Evolutionary conservation across 2,797 vertebrate genomes (phyloP).

Genomic region (Lateolabrax maculatus): DNA sequence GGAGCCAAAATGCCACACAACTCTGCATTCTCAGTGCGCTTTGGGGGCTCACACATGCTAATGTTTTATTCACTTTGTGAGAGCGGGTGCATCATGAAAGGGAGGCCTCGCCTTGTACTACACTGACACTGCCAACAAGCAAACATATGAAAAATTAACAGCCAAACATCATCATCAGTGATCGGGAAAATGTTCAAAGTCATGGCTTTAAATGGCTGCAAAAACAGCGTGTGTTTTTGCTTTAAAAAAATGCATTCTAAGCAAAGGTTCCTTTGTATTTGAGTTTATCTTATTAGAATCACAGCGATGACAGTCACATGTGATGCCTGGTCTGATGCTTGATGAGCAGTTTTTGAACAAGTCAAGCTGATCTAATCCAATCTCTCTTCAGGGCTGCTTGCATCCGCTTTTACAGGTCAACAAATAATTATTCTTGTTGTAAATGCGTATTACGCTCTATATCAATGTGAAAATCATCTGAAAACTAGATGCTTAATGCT

Average conservation of each 20-base stretch:
- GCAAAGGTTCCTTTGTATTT: constrained; percentile 9
- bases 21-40: constrained; percentile 52
- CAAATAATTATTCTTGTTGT: constrained; percentile 32
- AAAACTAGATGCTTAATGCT: neutral
- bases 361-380: constrained; percentile 68
- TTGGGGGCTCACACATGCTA: constrained; percentile 70
- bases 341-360: constrained; percentile 71
- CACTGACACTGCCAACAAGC: constrained; percentile 77
- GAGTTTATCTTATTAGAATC: constrained; percentile 39
- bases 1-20: constrained; percentile 75
- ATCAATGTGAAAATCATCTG: neutral
- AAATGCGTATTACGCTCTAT: constrained; percentile 1
- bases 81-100: constrained; percentile 75
- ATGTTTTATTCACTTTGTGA: constrained; percentile 88
- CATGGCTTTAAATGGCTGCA: constrained; percentile 34
- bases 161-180: constrained; percentile 72
- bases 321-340: constrained; percentile 57
- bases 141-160: constrained; percentile 85
- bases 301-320: constrained; percentile 34
- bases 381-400: constrained; percentile 54
- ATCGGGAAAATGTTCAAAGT: constrained; percentile 68
- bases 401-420: constrained; percentile 63
- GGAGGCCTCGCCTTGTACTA: constrained; percentile 70
- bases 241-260: neutral
- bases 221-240: neutral